phyloP scores from a whole-genome alignment of 2,113 vertebrate genomes.

The Salvelinus sp. region DNA sequence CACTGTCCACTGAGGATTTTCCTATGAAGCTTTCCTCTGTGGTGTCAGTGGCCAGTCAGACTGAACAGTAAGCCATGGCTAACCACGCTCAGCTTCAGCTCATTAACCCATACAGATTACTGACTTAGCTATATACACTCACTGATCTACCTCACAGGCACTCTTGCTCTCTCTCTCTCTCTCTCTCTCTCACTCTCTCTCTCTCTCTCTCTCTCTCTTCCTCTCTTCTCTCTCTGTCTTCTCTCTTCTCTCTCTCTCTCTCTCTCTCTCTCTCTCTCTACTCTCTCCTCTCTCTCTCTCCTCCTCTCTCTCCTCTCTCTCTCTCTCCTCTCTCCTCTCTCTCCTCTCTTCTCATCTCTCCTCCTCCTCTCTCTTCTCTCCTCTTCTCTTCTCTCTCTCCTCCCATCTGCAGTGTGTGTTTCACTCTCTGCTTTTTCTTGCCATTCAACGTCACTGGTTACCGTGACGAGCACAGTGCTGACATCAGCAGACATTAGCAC shows the following conservation, averaged over 20 bases:
- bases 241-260: too few species aligned
- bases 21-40: too few species aligned
- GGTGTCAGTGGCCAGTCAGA: too few species aligned
- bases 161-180: background rate
- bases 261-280: too few species aligned
- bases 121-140: background rate
- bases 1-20: too few species aligned
- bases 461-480: slow-evolving; percentile 60
- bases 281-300: too few species aligned
- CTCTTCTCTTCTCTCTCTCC: background rate
- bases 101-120: too few species aligned
- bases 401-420: background rate
- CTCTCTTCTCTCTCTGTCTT: background rate
- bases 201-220: background rate
- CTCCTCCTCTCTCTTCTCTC: too few species aligned
- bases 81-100: too few species aligned
- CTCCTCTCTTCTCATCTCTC: too few species aligned
- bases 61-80: too few species aligned
- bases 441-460: slow-evolving; percentile 59
- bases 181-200: background rate
- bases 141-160: background rate
- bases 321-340: background rate
- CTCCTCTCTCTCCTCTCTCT: too few species aligned
- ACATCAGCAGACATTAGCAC: slow-evolving; percentile 68
- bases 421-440: slow-evolving; percentile 9